Evolutionary conservation across 2,797 vertebrate genomes (phyloP).

Genomic region (Poecilia picta): DNA sequence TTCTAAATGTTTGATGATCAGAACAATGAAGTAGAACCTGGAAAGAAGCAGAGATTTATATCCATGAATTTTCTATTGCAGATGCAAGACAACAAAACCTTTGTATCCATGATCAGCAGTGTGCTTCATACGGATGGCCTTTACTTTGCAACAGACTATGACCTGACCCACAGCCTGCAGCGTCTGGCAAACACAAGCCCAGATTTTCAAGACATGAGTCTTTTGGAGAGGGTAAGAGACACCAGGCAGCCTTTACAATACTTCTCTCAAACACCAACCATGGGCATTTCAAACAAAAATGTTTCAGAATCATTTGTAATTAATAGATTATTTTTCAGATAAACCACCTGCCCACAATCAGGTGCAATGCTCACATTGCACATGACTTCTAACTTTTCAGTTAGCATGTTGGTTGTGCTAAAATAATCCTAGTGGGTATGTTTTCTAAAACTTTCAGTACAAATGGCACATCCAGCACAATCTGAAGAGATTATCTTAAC

Average conservation of each 20-base stretch:
- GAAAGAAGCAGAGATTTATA: not conserved
- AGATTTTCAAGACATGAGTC: conserved; percentile 96
- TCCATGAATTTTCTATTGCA: conserved; percentile 56
- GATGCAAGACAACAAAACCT: conserved; percentile 96
- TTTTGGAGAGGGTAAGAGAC: conserved; percentile 57
- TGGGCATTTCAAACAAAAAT: no score
- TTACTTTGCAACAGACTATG: conserved; percentile 94
- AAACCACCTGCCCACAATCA: not conserved
- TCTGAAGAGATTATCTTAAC: not conserved
- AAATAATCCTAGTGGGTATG: no score
- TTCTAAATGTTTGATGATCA: not conserved
- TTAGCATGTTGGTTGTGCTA: not conserved
- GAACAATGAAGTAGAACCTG: not conserved
- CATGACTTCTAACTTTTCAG: not conserved
- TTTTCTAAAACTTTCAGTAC: not conserved
- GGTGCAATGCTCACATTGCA: not conserved
- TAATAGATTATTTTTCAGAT: no score
- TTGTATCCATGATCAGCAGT: conserved; percentile 91
- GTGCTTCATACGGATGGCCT: conserved; percentile 91
- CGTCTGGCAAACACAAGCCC: conserved; percentile 96
- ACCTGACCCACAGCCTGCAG: conserved; percentile 93
- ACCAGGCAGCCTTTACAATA: no score
- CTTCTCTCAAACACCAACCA: not conserved
- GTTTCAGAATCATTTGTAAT: no score
- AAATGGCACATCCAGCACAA: not conserved